Percentiles rank a stretch among this genome's conserved stretches.
Conservation (phyloP, 2,888 invertebrate genomes). For the Notocelia uddmanniana region DNA sequence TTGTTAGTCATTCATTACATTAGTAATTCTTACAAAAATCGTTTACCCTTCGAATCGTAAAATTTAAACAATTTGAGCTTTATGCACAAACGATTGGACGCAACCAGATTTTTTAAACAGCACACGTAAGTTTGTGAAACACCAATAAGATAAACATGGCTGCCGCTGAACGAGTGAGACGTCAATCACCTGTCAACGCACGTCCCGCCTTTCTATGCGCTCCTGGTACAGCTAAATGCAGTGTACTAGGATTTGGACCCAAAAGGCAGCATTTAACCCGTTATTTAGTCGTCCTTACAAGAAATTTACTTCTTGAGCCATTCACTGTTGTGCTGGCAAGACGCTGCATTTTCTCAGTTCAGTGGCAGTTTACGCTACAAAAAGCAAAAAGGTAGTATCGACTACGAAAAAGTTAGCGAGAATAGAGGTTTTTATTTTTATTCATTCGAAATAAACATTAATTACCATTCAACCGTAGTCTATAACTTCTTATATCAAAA, state of each 20-base stretch:
- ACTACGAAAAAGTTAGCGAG: too few relatives aligned
- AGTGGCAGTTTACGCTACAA: too few relatives aligned
- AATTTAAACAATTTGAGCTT: constrained; percentile 49
- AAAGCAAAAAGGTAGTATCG: too few relatives aligned
- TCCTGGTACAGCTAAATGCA: constrained; percentile 74
- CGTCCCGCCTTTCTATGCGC: constrained; percentile 77
- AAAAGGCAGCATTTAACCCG: background rate
- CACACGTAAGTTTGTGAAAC: constrained; percentile 54
- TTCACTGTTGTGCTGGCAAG: background rate
- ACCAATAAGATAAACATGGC: constrained; percentile 82
- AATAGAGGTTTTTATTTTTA: too few relatives aligned
- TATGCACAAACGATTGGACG: background rate
- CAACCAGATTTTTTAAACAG: constrained; percentile 36
- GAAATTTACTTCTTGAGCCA: background rate
- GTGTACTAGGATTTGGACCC: constrained; percentile 69
- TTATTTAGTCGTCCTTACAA: background rate
- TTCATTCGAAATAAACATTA: background rate
- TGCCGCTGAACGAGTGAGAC: constrained; percentile 78
- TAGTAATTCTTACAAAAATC: constrained; percentile 70
- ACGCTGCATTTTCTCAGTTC: too few relatives aligned
- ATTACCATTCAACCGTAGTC: background rate
- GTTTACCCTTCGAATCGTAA: constrained; percentile 27
- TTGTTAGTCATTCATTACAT: constrained; percentile 85
- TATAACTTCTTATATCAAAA: background rate
- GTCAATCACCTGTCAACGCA: constrained; percentile 84